Conservation (phyloP, 2,797 vertebrate species). For the Pseudomugil gertrudae region DNA sequence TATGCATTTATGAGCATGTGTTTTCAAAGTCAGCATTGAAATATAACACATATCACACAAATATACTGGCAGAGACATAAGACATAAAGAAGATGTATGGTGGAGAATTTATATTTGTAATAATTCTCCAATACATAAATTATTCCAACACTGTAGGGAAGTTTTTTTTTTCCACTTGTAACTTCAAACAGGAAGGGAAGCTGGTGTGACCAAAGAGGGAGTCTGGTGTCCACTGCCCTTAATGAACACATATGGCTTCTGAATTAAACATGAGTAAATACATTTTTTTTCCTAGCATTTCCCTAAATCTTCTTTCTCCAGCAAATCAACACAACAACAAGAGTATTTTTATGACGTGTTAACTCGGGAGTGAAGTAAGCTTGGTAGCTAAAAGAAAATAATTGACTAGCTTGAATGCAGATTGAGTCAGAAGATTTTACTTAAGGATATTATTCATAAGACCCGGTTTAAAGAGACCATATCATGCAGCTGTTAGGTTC, state of each 20-base stretch:
- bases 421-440: no score
- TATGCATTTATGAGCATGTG: conserved; percentile 13
- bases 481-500: not conserved
- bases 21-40: conserved; percentile 21
- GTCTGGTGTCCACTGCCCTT: conserved; percentile 38
- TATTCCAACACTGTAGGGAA: not conserved
- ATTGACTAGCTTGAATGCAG: no score
- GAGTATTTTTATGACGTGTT: not conserved
- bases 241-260: conserved; percentile 68
- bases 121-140: conserved; percentile 22
- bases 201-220: conserved; percentile 40
- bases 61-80: not conserved
- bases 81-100: not conserved
- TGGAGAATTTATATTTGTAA: conserved; percentile 35
- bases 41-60: not conserved
- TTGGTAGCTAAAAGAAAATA: no score
- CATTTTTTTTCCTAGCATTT: conserved; percentile 13
- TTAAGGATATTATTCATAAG: no score
- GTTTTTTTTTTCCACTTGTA: conserved; percentile 33
- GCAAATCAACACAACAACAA: not conserved
- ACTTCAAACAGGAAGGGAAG: conserved; percentile 26
- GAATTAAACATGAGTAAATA: conserved; percentile 66
- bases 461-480: not conserved
- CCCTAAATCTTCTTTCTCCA: not conserved
- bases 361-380: not conserved